Percentiles rank a stretch among this genome's conserved stretches.
phyloP scores from a whole-genome alignment of 2,113 vertebrate genomes.

The Nyctibius bracteatus region DNA sequence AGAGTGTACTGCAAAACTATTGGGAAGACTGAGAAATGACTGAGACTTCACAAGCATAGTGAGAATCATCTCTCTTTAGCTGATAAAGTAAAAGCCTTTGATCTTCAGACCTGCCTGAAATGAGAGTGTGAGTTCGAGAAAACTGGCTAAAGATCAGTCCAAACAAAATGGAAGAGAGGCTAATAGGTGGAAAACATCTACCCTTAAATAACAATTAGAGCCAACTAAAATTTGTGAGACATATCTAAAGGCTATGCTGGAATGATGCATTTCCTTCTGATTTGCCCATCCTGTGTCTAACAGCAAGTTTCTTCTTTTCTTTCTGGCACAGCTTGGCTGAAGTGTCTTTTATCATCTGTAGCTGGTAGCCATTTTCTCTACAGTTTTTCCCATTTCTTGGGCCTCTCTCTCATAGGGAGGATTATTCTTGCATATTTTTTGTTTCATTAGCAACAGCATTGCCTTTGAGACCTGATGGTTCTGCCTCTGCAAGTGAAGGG shows the following conservation, averaged over 20 bases:
- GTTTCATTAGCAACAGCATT: background rate
- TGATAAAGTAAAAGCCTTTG: background rate
- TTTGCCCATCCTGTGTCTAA: background rate
- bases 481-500: background rate
- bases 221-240: background rate
- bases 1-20: background rate
- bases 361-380: background rate
- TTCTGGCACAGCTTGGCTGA: background rate
- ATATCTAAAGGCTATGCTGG: background rate
- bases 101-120: background rate
- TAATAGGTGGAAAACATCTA: background rate
- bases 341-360: background rate
- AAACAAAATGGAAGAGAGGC: background rate
- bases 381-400: background rate
- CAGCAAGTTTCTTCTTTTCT: background rate
- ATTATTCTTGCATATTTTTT: background rate
- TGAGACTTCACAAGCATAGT: background rate
- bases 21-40: background rate
- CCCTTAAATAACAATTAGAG: background rate
- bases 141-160: background rate
- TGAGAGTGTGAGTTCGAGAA: background rate
- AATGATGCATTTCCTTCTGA: background rate
- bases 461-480: background rate
- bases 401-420: background rate
- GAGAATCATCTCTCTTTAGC: background rate